Evolutionary conservation across 2,888 invertebrate genomes (phyloP), one percentile per base, ranked within the genome.

Genomic region (Acanthosepion esculentum): DNA sequence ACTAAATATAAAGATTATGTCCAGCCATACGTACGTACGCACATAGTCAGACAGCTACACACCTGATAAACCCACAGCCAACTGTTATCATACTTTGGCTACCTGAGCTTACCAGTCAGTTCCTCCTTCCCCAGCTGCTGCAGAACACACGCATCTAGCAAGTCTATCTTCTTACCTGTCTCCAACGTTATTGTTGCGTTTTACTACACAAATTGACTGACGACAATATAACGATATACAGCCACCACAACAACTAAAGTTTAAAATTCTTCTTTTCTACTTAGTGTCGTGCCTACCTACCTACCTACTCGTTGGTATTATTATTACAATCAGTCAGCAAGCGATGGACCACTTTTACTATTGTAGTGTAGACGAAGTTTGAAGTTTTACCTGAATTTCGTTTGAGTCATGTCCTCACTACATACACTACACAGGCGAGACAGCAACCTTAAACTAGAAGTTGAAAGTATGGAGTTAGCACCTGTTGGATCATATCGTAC

Each of bases 381-480:
- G 15, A 78, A 78, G n/a, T 18, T 78, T 41, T 78, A 78, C 78
- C 78, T 78, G 78, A 78, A 33, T 78, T 78, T n/a, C n/a, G 12
- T 78, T 78, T 33, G n/a, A 78, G 78, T 33, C 78, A n/a, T 78
- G 78, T 78, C 78, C 78, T 78, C 78, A 33, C 78, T 78, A 78
- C 64, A 10, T 23, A 3, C n/a, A 33, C 78, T 15, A n/a, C 78
- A 33, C 15, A 78, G 59, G 59, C 59, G 5, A 59, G 23, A 78
- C n/a, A 78, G 8, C 78, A 78, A 78, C 10, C 59, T 59, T 59
- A 59, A 59, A 59, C 6, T 59, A 7, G 59, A n/a, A 78, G 78
- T 78, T 78, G 78, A 78, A 33, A 78, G n/a, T 78, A 78, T 78
- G 78, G 78, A 78, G 78, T n/a, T n/a, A 78, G 78, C 78, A 78